Percentiles rank a stretch among this genome's conserved stretches.
Conservation (phyloP, 2,888 invertebrate genomes). For the Lissonota sp. region DNA sequence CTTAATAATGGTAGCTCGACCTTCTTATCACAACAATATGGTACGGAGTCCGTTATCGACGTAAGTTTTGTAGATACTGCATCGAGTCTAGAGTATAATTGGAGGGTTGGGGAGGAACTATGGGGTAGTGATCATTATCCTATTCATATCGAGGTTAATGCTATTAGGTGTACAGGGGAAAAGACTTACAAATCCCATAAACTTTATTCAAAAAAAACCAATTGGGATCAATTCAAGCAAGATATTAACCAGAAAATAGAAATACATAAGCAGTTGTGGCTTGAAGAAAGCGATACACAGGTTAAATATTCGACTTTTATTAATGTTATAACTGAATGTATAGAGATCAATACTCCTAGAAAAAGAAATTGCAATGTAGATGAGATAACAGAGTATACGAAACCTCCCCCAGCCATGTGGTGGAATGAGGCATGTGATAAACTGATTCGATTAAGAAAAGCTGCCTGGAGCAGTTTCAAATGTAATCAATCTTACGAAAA, state of each 20-base stretch:
- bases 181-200: neutral
- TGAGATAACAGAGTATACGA: neutral
- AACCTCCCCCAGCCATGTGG: constrained; percentile 4
- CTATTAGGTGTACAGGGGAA: neutral
- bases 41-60: constrained; percentile 45
- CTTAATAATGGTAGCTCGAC: too few species aligned
- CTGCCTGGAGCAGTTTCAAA: constrained; percentile 10
- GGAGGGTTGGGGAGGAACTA: constrained; percentile 17
- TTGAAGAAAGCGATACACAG: neutral
- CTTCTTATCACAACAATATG: constrained; percentile 5
- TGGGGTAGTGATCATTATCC: constrained; percentile 53
- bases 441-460: constrained; percentile 29
- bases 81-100: constrained; percentile 15
- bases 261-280: too few species aligned
- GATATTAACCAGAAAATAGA: neutral
- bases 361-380: neutral
- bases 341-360: neutral
- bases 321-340: neutral
- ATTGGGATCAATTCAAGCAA: neutral
- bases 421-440: constrained; percentile 32
- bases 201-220: constrained; percentile 6
- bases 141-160: constrained; percentile 7
- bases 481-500: neutral
- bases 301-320: constrained; percentile 1
- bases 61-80: constrained; percentile 23